Base-by-base conservation (phyloP, 1,140 invertebrate genomes). In the Acromyrmex heyeri region DNA sequence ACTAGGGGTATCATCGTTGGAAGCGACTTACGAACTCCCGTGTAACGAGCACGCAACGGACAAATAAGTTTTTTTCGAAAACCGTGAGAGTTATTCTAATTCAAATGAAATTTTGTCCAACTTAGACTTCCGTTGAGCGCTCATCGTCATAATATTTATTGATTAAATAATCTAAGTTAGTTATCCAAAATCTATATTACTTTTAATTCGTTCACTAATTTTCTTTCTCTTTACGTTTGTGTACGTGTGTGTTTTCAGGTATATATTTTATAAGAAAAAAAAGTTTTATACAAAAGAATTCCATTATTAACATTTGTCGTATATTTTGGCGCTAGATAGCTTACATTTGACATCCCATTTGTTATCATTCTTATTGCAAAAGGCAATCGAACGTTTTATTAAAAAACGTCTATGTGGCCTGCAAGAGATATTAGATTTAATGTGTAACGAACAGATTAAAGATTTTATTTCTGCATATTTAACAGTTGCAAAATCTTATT, bases 401-500 rank as follows among this genome's bases (percentile, higher is more conserved):
- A 0, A 21, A 38, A 73, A 21, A 8, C 16, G 14, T 18, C 0
- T 1, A 6, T 12, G 0, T n/a, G 4, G 3, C 1, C 1, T 0
- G 38, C 48, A 3, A 55, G 27, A 21, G 18, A 21, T 18, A 14
- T 10, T 14, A 48, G 24, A 21, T 61, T 14, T 14, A 30, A 30
- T 16, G 18, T 27, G 18, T 27, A 16, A 7, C 7, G 5, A 21
- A 10, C 24, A 18, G 24, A 24, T 16, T 50, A 7, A 30, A 34
- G 3, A 21, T 73, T 73, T 21, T 21, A 73, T 57, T 76, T 61
- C 8, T 44, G 8, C 18, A 4, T 61, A 76, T 77, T 77, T 30
- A 48, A 64, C 16, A 27, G 38, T 34, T 62, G 24, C 69, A 38
- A 88, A 62, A 72, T 50, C 34, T 50, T 48, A 83, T 82, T 64